Evolutionary conservation across 2,888 invertebrate genomes (phyloP), one percentile per base, ranked within the genome.

Genomic region (Diadegma fenestrale): DNA sequence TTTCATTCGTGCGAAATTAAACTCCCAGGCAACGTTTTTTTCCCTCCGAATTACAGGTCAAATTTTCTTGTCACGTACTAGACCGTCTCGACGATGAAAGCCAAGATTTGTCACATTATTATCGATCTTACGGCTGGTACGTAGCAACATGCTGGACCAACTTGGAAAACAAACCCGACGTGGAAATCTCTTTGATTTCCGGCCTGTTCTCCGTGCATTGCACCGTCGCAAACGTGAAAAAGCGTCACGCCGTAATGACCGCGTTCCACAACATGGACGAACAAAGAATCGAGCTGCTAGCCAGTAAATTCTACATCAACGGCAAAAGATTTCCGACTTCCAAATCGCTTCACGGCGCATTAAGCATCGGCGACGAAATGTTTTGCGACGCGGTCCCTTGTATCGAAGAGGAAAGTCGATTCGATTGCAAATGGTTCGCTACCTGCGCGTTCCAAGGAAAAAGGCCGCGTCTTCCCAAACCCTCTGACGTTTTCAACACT

Each of bases 361-460:
- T 91, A 7, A 61, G 64, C 4, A 22, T 85, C 0, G 83, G 84
- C 10, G 88, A 90, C 51, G 82, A 63, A 17, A 66, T 92, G 17
- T 86, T 72, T 37, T 90, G 91, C 48, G 91, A 92, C 79, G 91
- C 91, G 6, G 86, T 92, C 30, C 92, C 92, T 14, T 91, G 89
- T 37, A 87, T 91, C 8, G 77, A 88, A 1, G 86, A 84, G 30
- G 91, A 91, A 80, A 90, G 90, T 77, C 83, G 85, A 6, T 82
- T 85, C 10, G 33, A 85, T 4, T 90, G 90, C 75, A 26, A 83
- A 2, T 91, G 90, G 89, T 90, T 91, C 78, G 91, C 91, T 7
- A 91, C 90, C 0, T 84, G 88, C 45, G 90, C 88, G 5, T 91
- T 88, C 80, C 88, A 86, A 76, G 91, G 91, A 0, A 86, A 88